Evolutionary conservation across 2,888 invertebrate genomes (phyloP).

Genomic region (Siphonodentalium dalli): DNA sequence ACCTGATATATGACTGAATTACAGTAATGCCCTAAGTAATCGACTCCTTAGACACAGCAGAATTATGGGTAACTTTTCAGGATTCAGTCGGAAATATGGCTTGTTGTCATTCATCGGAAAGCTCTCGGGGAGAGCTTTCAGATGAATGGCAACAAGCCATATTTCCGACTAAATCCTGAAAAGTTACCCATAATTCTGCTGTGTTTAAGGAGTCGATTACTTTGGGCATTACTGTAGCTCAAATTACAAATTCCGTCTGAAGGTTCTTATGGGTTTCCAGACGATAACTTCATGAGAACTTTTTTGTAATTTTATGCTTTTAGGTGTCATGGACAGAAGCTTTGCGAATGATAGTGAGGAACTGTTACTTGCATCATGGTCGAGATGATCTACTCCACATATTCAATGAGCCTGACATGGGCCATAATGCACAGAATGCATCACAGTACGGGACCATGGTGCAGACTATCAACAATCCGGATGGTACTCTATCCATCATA

Average conservation of each 20-base stretch:
- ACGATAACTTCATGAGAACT: background rate
- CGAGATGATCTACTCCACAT: constrained; percentile 93
- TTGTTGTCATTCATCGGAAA: no score
- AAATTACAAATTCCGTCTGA: background rate
- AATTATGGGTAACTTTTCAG: no score
- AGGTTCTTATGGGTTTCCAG: no score
- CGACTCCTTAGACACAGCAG: no score
- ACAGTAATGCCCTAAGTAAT: no score
- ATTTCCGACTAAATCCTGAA: no score
- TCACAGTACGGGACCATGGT: constrained; percentile 82
- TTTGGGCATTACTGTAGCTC: no score
- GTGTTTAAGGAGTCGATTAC: no score
- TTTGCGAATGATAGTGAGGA: constrained; percentile 92
- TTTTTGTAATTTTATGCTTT: constrained; percentile 34
- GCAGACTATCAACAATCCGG: constrained; percentile 95
- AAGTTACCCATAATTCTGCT: no score
- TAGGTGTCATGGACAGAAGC: constrained; percentile 99
- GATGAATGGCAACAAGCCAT: no score
- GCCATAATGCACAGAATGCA: background rate
- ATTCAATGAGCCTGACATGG: constrained; percentile 89
- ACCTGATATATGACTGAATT: background rate
- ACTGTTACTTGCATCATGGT: constrained; percentile 97
- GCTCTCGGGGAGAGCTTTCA: no score
- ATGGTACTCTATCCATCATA: constrained; percentile 94
- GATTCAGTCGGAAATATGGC: no score